These are phyloP conservation scores for Tuberolachnus salignus DNA, from an alignment of 2,888 invertebrate genomes.

Conservation along the genomic window DNA sequence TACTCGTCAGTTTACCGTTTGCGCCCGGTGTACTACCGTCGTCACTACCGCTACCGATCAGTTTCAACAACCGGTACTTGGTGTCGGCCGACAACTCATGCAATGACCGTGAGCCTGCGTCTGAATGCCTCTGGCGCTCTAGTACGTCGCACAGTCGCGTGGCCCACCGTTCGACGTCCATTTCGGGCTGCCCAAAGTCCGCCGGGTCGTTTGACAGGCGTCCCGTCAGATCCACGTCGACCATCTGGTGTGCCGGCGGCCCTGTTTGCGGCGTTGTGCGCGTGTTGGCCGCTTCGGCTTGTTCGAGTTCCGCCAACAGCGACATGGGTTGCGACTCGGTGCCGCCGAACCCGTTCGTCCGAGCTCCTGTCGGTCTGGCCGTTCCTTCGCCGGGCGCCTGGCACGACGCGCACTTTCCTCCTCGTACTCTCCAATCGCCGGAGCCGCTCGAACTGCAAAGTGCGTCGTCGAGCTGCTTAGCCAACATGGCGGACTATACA, in stretches of 20 bases:
- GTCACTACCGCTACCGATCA: slow-evolving; percentile 1
- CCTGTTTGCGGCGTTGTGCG: not conserved
- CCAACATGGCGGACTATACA: slow-evolving; percentile 40
- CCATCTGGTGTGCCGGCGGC: not conserved
- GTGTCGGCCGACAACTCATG: slow-evolving; percentile 35
- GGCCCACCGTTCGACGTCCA: slow-evolving; percentile 36
- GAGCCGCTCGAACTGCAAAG: slow-evolving; percentile 12
- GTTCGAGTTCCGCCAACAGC: slow-evolving; percentile 39
- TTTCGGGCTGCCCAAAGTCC: not conserved
- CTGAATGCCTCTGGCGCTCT: slow-evolving; percentile 9
- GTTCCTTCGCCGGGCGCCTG: not conserved
- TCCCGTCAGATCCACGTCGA: slow-evolving; percentile 33
- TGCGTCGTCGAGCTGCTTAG: slow-evolving; percentile 38
- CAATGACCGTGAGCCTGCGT: not conserved
- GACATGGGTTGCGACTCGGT: slow-evolving; percentile 42
- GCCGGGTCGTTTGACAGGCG: not conserved
- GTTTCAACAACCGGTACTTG: slow-evolving; percentile 23
- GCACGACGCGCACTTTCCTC: slow-evolving; percentile 22
- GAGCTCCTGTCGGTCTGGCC: not conserved
- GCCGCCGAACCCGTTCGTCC: slow-evolving; percentile 61
- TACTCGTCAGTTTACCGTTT: not conserved
- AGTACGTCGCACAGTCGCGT: slow-evolving; percentile 27
- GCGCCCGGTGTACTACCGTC: not conserved
- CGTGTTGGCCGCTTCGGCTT: slow-evolving; percentile 29
- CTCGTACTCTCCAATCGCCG: slow-evolving; percentile 23